These are phyloP conservation scores for Drosophila dives DNA, from an alignment of 2,888 invertebrate genomes.

Conservation along the genomic window DNA sequence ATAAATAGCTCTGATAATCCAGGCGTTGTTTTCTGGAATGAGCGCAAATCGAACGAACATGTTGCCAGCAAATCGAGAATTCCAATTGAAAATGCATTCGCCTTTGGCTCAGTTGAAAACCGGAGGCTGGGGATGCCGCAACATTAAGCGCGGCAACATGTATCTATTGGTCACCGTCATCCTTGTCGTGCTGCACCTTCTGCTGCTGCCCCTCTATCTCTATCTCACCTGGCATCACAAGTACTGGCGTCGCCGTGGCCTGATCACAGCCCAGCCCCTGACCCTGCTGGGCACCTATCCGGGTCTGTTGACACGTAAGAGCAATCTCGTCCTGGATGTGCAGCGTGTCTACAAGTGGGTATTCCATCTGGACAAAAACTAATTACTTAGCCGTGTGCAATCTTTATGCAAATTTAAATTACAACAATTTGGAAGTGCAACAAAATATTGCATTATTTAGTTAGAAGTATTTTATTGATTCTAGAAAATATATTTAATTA, in stretches of 20 bases:
- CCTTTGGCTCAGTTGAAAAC: conserved; percentile 21
- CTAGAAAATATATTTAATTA: background rate
- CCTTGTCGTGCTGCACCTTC: conserved; percentile 47
- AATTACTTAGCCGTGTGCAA: background rate
- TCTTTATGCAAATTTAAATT: background rate
- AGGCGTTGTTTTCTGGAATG: background rate
- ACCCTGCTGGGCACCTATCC: conserved; percentile 83
- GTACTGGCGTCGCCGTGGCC: conserved; percentile 83
- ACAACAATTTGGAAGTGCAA: background rate
- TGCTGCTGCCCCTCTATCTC: conserved; percentile 63
- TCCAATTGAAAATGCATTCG: background rate
- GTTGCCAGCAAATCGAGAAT: background rate
- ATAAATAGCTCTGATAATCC: background rate
- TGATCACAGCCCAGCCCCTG: conserved; percentile 82
- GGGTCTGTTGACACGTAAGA: conserved; percentile 67
- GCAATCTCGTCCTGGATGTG: conserved; percentile 81
- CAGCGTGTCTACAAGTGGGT: conserved; percentile 84
- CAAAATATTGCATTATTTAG: background rate
- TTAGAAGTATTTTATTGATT: background rate
- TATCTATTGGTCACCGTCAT: conserved; percentile 38
- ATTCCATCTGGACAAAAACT: background rate
- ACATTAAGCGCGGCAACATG: conserved; percentile 64
- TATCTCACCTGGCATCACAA: conserved; percentile 81
- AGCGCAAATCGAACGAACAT: conserved; percentile 16
- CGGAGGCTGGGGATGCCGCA: conserved; percentile 66